Conservation (phyloP, 2,113 vertebrate genomes). For the Calonectris borealis region DNA sequence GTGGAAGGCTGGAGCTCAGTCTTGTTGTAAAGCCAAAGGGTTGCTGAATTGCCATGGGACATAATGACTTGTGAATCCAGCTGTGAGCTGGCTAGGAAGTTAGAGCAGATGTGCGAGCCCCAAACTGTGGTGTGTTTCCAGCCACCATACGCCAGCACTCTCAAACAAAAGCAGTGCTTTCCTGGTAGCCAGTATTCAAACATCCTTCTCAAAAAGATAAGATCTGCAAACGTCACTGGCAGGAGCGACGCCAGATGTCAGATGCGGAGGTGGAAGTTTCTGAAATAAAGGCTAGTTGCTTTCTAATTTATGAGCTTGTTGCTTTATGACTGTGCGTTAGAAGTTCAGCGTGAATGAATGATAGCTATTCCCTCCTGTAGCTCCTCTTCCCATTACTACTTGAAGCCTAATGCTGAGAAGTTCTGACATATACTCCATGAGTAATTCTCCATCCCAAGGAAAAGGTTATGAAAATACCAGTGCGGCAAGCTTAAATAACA, state of each 20-base stretch:
- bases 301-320: slow-evolving; percentile 16
- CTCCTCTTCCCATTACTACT: not conserved
- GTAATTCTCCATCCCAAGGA: slow-evolving; percentile 3
- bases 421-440: not conserved
- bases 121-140: not conserved
- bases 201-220: slow-evolving; percentile 41
- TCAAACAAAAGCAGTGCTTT: slow-evolving; percentile 20
- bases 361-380: not conserved
- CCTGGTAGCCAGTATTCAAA: slow-evolving; percentile 8
- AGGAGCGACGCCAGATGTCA: not conserved
- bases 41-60: not conserved
- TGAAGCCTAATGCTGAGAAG: not conserved
- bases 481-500: not conserved
- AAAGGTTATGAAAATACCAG: slow-evolving; percentile 56
- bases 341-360: not conserved
- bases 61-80: not conserved
- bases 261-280: not conserved
- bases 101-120: not conserved
- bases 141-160: not conserved
- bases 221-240: slow-evolving; percentile 28
- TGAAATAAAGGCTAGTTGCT: not conserved
- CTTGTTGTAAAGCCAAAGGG: not conserved
- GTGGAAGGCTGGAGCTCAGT: not conserved
- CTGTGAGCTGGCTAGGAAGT: slow-evolving; percentile 11
- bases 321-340: not conserved